Base-by-base conservation (phyloP, 2,113 vertebrate genomes). In the Gracilinanus agilis region DNA sequence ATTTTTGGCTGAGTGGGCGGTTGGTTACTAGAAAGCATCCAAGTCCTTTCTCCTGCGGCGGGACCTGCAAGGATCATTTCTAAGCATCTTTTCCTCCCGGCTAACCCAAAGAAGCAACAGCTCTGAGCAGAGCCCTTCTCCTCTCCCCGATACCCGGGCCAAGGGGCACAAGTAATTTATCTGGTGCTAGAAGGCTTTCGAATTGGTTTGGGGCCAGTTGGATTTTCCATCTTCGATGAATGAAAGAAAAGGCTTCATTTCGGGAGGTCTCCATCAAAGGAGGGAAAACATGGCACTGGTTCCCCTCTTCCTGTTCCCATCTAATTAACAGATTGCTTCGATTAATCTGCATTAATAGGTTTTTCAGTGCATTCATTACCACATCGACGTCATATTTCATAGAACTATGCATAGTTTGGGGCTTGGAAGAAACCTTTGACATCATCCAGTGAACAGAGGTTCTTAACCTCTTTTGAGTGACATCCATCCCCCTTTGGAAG, bases 141-240 rank as follows among this genome's bases (percentile, higher is more conserved):
- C 67, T n/a, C 55, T 89, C 49, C 40, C 95, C 23, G 56, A 95
- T 55, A 67, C 54, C 29, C 89, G 56, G 83, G 8, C 55, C 91
- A 55, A 44, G 54, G 93, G 83, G 90, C 58, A 89, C 29, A 16
- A 56, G 40, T 7, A 23, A 29, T 75, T 92, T 44, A 83, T 24
- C 92, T 90, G 67, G 16, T 40, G 34, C 67, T 21, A 40, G 29
- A 40, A 83, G 67, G 67, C 5, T 83, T 75, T 83, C 21, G 16
- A n/a, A 83, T 40, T 7, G 67, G 5, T 83, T 83, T n/a, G n/a
- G 16, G 34, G 34, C n/a, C 67, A 40, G 34, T 40, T 83, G 67
- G 16, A 40, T 83, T 83, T 83, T 21, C 67, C 67, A 83, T 16
- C 34, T n/a, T 16, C 34, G 40, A 40, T 21, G 34, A 83, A 83